Evolutionary conservation across 1,140 invertebrate genomes (phyloP).

Genomic region (Procambarus virginalis): DNA sequence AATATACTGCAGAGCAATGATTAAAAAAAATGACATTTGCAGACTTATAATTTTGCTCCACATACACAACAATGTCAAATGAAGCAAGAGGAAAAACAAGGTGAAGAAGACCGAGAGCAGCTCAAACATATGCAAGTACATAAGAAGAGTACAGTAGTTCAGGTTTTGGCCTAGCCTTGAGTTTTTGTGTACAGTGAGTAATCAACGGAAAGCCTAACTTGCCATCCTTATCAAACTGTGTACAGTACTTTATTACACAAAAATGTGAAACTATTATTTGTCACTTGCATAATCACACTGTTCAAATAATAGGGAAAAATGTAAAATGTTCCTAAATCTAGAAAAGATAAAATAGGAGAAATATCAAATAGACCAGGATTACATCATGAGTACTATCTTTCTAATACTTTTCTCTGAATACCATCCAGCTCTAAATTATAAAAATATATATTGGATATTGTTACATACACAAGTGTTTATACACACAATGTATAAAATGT

Average conservation of each 20-base stretch:
- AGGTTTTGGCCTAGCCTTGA: neutral
- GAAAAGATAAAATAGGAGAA: neutral
- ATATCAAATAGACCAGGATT: neutral
- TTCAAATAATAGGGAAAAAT: neutral
- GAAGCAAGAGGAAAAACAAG: neutral
- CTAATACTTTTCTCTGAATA: neutral
- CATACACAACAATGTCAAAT: conserved; percentile 9
- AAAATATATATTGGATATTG: neutral
- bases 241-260: neutral
- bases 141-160: neutral
- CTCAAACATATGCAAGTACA: conserved; percentile 3
- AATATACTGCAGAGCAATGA: neutral
- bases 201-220: neutral
- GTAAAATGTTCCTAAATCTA: neutral
- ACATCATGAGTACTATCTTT: neutral
- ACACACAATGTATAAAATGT: neutral
- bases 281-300: neutral
- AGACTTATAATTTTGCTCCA: conserved; percentile 6
- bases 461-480: neutral
- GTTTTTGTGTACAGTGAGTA: neutral
- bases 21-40: neutral
- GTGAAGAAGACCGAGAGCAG: neutral
- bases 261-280: neutral
- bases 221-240: neutral
- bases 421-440: neutral